Evolutionary conservation across 2,797 vertebrate species (phyloP).

Genomic region (Rhyacichthys aspro): DNA sequence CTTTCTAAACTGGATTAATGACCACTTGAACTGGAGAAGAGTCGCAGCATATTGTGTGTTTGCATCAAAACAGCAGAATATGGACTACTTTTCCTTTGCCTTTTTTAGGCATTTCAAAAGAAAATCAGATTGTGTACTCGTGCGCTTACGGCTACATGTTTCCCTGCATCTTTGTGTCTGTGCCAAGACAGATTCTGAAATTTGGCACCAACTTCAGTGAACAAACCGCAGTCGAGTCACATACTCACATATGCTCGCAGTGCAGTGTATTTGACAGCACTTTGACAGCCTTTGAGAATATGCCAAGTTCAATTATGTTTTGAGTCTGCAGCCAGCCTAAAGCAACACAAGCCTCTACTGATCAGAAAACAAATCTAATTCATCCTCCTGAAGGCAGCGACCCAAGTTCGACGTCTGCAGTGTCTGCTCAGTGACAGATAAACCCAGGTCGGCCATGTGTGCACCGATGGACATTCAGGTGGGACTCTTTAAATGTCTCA

Average conservation of each 20-base stretch:
- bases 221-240: slow-evolving; percentile 21
- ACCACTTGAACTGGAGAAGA: slow-evolving; percentile 10
- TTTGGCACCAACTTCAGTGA: slow-evolving; percentile 24
- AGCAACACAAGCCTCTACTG: slow-evolving; percentile 43
- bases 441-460: slow-evolving; percentile 42
- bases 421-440: slow-evolving; percentile 29
- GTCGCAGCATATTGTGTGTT: background rate
- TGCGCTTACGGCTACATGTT: slow-evolving; percentile 6
- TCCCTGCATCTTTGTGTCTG: background rate
- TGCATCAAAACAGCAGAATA: slow-evolving; percentile 12
- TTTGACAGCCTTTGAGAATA: slow-evolving; percentile 51
- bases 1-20: slow-evolving; percentile 23
- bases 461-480: slow-evolving; percentile 40
- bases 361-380: slow-evolving; percentile 61
- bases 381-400: slow-evolving; percentile 34
- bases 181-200: slow-evolving; percentile 1
- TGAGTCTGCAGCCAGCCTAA: slow-evolving; percentile 32
- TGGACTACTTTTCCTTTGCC: background rate
- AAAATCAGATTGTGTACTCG: background rate
- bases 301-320: slow-evolving; percentile 60
- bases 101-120: background rate
- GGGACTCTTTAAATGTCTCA: slow-evolving; percentile 42
- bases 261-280: slow-evolving; percentile 42
- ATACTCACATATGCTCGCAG: slow-evolving; percentile 16
- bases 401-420: slow-evolving; percentile 39